Base-by-base conservation (phyloP, 2,113 vertebrate genomes). In the Cinclus mexicanus region DNA sequence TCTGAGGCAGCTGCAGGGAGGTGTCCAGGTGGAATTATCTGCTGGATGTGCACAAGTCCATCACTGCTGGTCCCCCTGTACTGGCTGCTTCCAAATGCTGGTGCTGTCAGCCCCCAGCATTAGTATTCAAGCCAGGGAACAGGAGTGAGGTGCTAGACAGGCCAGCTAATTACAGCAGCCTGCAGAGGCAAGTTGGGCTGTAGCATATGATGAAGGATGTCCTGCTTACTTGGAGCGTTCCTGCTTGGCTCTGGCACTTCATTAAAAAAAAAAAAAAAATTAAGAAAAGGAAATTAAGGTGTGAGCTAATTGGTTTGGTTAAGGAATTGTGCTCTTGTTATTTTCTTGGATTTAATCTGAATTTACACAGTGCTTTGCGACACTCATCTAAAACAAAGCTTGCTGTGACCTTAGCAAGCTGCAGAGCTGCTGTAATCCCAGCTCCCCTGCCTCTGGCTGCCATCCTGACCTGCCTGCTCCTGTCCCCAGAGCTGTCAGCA, bases 71-170 rank as follows among this genome's bases (percentile, higher is more conserved):
- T 61, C 5, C 50, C 31, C 28, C 26, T 28, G 49, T 14, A 24
- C 80, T 83, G 9, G 2, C 84, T 89, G 74, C 35, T 85, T 87
- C 90, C 85, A 33, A 26, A 31, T 14, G 75, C 85, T 64, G 78
- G 2, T 76, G 82, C 70, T 79, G 65, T 7, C 61, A 5, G 68
- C 37, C 70, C 53, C 56, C 47, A 19, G 71, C 83, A 88, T 97
- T 96, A 94, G 90, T 77, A 94, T 97, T 94, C 95, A 6, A 21
- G 42, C 25, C 67, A 86, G 90, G 55, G 88, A 83, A 2, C 41
- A 31, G 55, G 67, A 81, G 77, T 21, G 33, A 89, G 84, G 92
- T 11, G 70, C 75, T 69, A 93, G 87, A 90, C 88, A 35, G 85
- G 52, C 53, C 23, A 0, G 18, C 85, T 95, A 86, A 94, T 94